Evolutionary conservation across 2,113 vertebrate genomes (phyloP), one percentile per base, ranked within the genome.

Genomic region (Pavo muticus): DNA sequence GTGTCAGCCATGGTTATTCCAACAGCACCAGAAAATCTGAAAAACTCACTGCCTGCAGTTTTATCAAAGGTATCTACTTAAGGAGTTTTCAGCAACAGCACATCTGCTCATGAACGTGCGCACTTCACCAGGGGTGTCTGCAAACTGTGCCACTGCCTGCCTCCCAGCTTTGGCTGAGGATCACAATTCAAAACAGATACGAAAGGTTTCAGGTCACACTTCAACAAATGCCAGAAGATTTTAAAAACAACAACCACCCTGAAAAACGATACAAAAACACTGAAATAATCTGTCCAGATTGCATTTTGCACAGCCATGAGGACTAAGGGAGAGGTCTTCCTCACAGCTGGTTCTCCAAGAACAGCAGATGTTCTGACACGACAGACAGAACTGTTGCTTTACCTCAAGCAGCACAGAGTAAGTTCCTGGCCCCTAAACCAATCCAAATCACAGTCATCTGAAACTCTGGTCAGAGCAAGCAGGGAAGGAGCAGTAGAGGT

Each of bases 281-380:
- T 15, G 45, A 67, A 74, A 65, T 84, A 35, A 7, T 50, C 37
- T 30, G 30, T 45, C 27, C 24, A 56, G 18, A 19, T 8, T 56
- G 5, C 27, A n/a, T 63, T 39, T 63, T 90, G 52, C 27, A 78
- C 10, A 81, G 16, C 13, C 65, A 87, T 48, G 4, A 73, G n/a
- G 35, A 71, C 12, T 57, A 60, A 60, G 17, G 56, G 25, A 69
- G 5, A 77, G 7, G 24, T 4, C 61, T 59, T 60, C 7, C 23
- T 81, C 47, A 61, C 2, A 76, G 48, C 11, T 35, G 11, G 3
- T 6, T 79, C 30, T 54, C 30, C 19, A 83, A 39, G 7, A 69
- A 29, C 7, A 54, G 25, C 4, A 4, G 8, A 70, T 0, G 0
- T 39, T 32, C 67, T 21, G 6, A 32, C 19, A 30, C 1, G 6